Evolutionary conservation across 37 sponge, comb jelly and placozoan genomes (phyloP).

Genomic region (Dysidea cf. avara): DNA sequence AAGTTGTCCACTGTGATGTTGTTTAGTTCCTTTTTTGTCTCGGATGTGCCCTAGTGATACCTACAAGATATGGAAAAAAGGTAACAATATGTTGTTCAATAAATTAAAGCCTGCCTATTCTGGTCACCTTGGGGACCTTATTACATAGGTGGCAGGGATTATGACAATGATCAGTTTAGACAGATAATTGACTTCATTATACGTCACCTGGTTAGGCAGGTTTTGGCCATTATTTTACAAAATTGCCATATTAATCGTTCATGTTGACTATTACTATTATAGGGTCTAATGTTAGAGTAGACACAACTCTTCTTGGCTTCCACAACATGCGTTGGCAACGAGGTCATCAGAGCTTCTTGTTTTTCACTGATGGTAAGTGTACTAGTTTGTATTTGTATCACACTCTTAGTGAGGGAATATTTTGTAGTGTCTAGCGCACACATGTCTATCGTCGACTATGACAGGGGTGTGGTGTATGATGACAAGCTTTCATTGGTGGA

Average conservation of each 20-base stretch:
- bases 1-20: not conserved
- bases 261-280: not conserved
- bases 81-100: conserved; percentile 17
- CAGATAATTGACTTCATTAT: no score
- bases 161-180: no score
- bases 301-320: conserved; percentile 88
- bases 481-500: conserved; percentile 46
- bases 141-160: no score
- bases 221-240: no score
- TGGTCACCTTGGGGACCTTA: no score
- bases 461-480: conserved; percentile 19
- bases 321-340: conserved; percentile 81
- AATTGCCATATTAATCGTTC: no score
- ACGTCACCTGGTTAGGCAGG: no score
- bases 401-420: no score
- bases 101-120: no score
- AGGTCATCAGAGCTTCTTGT: conserved; percentile 87
- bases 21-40: conserved; percentile 90
- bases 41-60: conserved; percentile 98
- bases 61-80: conserved; percentile 97
- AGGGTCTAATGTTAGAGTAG: conserved; percentile 93
- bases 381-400: not conserved
- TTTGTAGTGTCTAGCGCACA: conserved; percentile 46
- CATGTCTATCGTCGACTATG: conserved; percentile 75
- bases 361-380: conserved; percentile 57